These are phyloP conservation scores for Lasiurus cinereus DNA, from an alignment of 2,113 vertebrate species.

Conservation along the genomic window DNA sequence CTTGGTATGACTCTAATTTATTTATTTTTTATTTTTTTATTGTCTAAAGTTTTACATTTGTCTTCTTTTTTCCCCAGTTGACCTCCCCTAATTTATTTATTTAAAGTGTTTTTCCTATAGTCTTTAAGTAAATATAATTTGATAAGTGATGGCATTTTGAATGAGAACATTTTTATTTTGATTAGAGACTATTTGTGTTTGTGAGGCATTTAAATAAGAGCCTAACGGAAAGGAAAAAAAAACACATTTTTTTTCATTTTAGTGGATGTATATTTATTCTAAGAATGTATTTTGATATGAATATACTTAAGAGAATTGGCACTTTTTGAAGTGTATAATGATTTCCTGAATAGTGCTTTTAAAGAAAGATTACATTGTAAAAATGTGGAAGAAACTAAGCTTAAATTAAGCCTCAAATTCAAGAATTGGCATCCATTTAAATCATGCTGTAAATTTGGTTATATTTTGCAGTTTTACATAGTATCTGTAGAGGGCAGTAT, in stretches of 20 bases:
- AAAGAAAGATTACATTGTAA: slow-evolving; percentile 56
- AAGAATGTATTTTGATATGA: slow-evolving; percentile 40
- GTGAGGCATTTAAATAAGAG: neutral
- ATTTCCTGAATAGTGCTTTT: slow-evolving; percentile 41
- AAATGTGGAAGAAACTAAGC: slow-evolving; percentile 3
- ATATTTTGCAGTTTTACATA: slow-evolving; percentile 81
- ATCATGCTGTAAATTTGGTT: slow-evolving; percentile 51
- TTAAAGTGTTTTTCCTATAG: slow-evolving; percentile 27
- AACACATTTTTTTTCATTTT: neutral
- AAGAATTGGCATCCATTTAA: slow-evolving; percentile 43
- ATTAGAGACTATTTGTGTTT: neutral
- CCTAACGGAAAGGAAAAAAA: neutral
- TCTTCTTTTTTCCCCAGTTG: too few relatives aligned
- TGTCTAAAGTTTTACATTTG: too few relatives aligned
- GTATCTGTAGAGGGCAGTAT: slow-evolving; percentile 89
- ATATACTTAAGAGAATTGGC: slow-evolving; percentile 48
- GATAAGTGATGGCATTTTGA: neutral
- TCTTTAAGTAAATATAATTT: slow-evolving; percentile 38
- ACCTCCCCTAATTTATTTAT: neutral
- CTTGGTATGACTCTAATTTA: slow-evolving; percentile 90
- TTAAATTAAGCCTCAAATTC: slow-evolving; percentile 58
- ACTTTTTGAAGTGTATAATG: slow-evolving; percentile 35
- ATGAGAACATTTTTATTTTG: slow-evolving; percentile 52
- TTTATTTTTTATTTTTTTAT: neutral
- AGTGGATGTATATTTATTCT: slow-evolving; percentile 13